Conservation (phyloP, 2,888 invertebrate species). For the Drosophila eohydei region DNA sequence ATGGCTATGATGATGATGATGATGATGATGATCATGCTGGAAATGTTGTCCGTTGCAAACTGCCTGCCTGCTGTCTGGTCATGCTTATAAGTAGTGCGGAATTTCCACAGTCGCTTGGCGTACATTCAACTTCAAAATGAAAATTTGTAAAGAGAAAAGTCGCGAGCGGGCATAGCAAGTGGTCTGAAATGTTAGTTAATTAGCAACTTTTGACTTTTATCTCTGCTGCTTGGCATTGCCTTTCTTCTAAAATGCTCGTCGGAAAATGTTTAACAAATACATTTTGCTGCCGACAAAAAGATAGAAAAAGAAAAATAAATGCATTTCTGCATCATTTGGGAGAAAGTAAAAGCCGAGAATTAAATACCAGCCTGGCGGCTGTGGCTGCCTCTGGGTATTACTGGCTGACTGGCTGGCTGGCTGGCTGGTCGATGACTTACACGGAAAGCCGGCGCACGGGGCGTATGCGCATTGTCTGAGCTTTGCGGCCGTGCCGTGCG, state of each 20-base stretch:
- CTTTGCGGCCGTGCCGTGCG: conserved; percentile 37
- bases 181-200: conserved; percentile 59
- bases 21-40: conserved; percentile 47
- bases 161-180: conserved; percentile 57
- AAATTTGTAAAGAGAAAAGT: conserved; percentile 61
- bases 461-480: conserved; percentile 73
- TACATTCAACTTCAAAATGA: conserved; percentile 72
- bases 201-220: conserved; percentile 71
- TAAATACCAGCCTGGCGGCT: conserved; percentile 58
- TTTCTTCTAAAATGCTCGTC: conserved; percentile 70
- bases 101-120: conserved; percentile 74
- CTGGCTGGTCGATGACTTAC: conserved; percentile 74
- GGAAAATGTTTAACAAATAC: conserved; percentile 65
- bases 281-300: conserved; percentile 34
- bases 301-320: conserved; percentile 34
- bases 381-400: conserved; percentile 23
- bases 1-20: conserved; percentile 43
- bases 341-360: conserved; percentile 83
- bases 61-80: conserved; percentile 37
- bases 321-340: conserved; percentile 73
- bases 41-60: conserved; percentile 33
- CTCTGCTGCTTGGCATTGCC: conserved; percentile 42
- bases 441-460: conserved; percentile 60
- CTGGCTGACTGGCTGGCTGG: conserved; percentile 22
- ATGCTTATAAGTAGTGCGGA: conserved; percentile 75